Evolutionary conservation across 2,888 invertebrate species (phyloP), one percentile per base, ranked within the genome.

Genomic region (Drosophila mimica): DNA sequence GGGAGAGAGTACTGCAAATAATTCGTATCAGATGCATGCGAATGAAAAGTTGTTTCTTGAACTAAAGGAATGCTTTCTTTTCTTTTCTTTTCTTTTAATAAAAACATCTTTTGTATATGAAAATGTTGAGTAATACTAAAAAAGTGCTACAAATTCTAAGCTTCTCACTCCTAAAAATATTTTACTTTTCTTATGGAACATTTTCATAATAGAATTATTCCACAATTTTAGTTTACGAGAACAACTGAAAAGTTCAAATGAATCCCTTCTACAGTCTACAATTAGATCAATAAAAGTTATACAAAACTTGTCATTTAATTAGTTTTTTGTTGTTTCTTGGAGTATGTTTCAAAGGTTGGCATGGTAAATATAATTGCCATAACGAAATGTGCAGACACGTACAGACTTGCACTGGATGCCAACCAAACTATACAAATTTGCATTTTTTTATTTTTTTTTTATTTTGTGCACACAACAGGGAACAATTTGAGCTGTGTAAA

Each of bases 331-430:
- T 28, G 40, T 30, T n/a, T 9, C 30, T 57, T 43, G 8, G 15
- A 3, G 17, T 7, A 28, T 38, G 17, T 46, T 17, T 34, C 36
- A 60, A 15, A 51, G 36, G 28, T 11, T 60, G 31, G 28, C 25
- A 48, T 33, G n/a, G n/a, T 52, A 52, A 17, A 15, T 43, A 28
- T 51, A 48, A 70, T 57, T 49, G 43, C 33, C 2, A 60, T 25
- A 57, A 48, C 58, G 46, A 61, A 59, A 74, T 60, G 60, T 43
- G 31, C 60, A 48, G 63, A 51, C 57, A 70, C 43, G 74, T 53
- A 43, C 34, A 8, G 34, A 33, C 48, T 33, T 30, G 33, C 11
- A 43, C 28, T 56, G n/a, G 38, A 38, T 30, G 40, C 53, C 33
- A 48, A 40, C 38, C 25, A 48, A 56, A 66, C 31, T 51, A 17